Base-by-base conservation (phyloP, 2,113 vertebrate species). In the Cromileptes altivelis region DNA sequence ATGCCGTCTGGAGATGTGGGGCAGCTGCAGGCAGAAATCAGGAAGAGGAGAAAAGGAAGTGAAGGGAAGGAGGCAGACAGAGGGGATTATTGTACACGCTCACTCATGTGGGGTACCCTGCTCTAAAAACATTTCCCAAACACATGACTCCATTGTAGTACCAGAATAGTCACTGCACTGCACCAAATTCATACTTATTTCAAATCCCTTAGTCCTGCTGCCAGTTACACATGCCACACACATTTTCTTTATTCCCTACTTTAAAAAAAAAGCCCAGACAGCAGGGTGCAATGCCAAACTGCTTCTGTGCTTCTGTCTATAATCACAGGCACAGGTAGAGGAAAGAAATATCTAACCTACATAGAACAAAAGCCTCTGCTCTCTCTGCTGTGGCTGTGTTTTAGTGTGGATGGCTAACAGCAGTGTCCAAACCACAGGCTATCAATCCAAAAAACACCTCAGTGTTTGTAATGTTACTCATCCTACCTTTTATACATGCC, bases 81-180 rank as follows among this genome's bases (percentile, higher is more conserved):
- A 94, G 86, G 81, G 88, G 85, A 94, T 91, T 88, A 93, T 95
- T 95, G 91, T 95, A 92, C 88, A 82, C 45, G 53, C 82, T 91
- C 81, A 52, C 91, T 93, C 90, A 92, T 91, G 89, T 93, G 92
- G 92, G 88, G 84, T 88, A 81, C 75, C 57, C 81, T 74, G 81
- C 75, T 90, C 71, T 85, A 88, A 93, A 88, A 93, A 90, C 88
- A 93, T 90, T 89, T 92, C 88, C 80, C 68, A 82, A 92, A 92
- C 92, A 93, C 93, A 93, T 90, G 91, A 93, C 85, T 90, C 90
- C 84, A 91, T 92, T 94, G 92, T 90, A 71, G 78, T 67, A 82
- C 82, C 85, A 91, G 86, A 91, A 91, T 73, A 93, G 87, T 60
- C 47, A 9, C 62, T 68, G 64, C 18, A 69, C 64, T 72, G 85